Percentiles rank a stretch among this genome's conserved stretches.
These are phyloP conservation scores for Prolemur simus DNA, from an alignment of 2,113 vertebrate species.

Conservation along the genomic window DNA sequence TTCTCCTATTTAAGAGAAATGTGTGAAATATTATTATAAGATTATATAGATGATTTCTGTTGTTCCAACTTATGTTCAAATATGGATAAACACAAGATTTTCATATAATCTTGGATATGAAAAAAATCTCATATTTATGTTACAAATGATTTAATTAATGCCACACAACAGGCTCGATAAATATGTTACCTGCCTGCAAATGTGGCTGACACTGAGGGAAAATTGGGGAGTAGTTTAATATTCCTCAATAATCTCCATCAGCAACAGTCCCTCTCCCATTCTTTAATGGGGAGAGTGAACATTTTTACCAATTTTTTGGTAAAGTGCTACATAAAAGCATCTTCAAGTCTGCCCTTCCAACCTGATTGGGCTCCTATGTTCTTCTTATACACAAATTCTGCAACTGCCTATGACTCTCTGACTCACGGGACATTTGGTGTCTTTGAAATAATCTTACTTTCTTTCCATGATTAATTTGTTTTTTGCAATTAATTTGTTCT, in stretches of 20 bases:
- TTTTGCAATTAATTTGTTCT: background rate
- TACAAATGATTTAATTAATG: background rate
- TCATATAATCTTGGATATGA: background rate
- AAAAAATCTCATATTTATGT: background rate
- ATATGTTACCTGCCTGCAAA: background rate
- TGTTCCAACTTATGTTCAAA: background rate
- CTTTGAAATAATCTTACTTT: conserved; percentile 10
- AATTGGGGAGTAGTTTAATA: background rate
- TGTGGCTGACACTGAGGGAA: background rate
- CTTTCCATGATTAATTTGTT: background rate
- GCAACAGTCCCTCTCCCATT: background rate
- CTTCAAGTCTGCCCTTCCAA: background rate
- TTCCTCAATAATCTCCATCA: background rate
- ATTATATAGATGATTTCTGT: background rate
- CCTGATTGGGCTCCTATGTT: background rate
- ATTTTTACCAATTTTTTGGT: background rate
- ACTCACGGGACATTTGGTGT: background rate
- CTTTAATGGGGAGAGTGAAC: background rate
- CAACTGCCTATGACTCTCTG: background rate
- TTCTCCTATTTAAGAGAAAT: background rate
- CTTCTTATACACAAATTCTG: background rate
- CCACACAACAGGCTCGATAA: background rate
- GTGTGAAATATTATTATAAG: background rate
- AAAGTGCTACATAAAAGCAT: background rate
- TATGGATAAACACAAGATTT: background rate